Evolutionary conservation across 2,113 vertebrate species (phyloP), one percentile per base, ranked within the genome.

Genomic region (Macquaria ambigua): DNA sequence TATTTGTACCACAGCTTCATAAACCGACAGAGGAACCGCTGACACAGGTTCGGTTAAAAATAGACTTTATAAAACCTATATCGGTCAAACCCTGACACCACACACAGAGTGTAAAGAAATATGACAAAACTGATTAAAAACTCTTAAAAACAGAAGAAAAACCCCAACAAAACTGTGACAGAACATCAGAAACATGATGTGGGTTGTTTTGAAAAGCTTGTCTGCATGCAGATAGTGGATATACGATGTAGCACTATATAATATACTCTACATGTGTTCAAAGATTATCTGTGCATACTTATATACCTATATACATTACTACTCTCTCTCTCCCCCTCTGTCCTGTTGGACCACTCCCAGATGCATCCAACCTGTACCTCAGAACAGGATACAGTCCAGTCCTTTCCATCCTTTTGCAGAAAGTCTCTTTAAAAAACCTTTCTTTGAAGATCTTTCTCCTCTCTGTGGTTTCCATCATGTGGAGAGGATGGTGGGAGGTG

Each of bases 161-260:
- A n/a, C n/a, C n/a, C n/a, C n/a, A n/a, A 70, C 34, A 50, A 50
- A 34, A 46, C 37, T 31, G 69, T 70, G 61, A 55, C 67, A 50
- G 28, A 55, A 50, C 48, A 34, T 55, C 64, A 70, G 23, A 41
- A 28, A 23, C 63, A 68, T 53, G 41, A 55, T 48, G 31, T 21
- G 8, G 39, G 43, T 39, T 0, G 2, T 52, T 53, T 75, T 46
- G 41, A 18, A 23, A 67, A 55, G 21, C 62, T 61, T 0, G 0
- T 68, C 23, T 46, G 68, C 85, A 87, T 87, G 85, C 85, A 83
- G 18, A 31, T 68, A 58, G 70, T 89, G 63, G 34, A 55, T 74
- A 67, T 75, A 80, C 52, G 67, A n/a, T 63, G 21, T 62, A 61
- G 64, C 41, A 31, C 16, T 67, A 55, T 67, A 55, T 83, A 63